phyloP scores from a whole-genome alignment of 2,113 vertebrate genomes.

The Turnix velox region DNA sequence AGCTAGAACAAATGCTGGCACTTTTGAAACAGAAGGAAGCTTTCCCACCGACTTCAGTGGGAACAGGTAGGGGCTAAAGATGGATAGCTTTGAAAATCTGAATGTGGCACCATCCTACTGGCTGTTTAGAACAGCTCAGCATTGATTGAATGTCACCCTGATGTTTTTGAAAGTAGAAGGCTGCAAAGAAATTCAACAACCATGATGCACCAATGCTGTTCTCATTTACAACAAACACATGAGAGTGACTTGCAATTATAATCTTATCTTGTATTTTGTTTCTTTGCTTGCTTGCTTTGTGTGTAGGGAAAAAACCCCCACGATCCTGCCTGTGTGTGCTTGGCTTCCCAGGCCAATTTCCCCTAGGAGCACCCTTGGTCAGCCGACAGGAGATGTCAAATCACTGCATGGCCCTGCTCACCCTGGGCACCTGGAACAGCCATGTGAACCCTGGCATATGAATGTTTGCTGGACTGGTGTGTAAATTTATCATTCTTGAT shows the following conservation, averaged over 20 bases:
- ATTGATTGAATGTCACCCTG: neutral
- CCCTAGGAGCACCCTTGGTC: neutral
- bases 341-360: neutral
- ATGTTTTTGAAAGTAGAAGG: neutral
- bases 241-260: neutral
- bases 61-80: neutral
- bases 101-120: neutral
- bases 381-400: neutral
- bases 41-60: neutral
- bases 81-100: neutral
- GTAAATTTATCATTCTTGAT: neutral
- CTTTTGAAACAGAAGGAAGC: neutral
- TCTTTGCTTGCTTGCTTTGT: neutral
- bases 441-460: accelerated
- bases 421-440: neutral
- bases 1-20: neutral
- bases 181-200: neutral
- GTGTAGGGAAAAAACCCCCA: neutral
- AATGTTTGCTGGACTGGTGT: neutral
- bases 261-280: neutral
- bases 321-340: neutral
- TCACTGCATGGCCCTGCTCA: neutral
- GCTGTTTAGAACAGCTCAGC: neutral
- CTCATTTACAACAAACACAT: neutral
- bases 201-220: neutral